Evolutionary conservation across 2,113 vertebrate genomes (phyloP), one percentile per base, ranked within the genome.

Genomic region (Hippolais icterina): DNA sequence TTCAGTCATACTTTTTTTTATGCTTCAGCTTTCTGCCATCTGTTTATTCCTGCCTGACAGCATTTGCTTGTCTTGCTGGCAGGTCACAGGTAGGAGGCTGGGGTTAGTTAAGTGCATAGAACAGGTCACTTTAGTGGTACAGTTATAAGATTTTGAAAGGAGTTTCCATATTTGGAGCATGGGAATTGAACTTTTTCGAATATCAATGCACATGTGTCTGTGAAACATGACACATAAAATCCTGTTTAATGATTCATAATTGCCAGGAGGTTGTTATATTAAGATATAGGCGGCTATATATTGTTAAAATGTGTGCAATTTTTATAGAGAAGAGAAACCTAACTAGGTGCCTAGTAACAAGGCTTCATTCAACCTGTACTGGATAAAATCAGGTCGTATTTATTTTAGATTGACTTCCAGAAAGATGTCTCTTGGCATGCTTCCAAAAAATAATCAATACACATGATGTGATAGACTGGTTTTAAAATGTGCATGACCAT

Each of bases 371-470:
- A 78, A 52, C 56, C 28, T 79, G 29, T 27, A 63, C 68, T 91
- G 37, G 44, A 59, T 81, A 83, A 87, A 89, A 42, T 91, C 52
- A 87, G 80, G 65, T 87, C 83, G n/a, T 75, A 60, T 60, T 89
- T 89, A 82, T 60, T 84, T 93, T 37, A 84, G 52, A 75, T 21
- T 76, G 87, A 61, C 56, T 94, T 75, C 37, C 23, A 87, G 68
- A 87, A 87, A 82, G 24, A 57, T 75, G 77, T 47, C 44, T 82
- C 42, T 91, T 78, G 81, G 84, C 79, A 20, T 14, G 9, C 64
- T 94, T 79, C 93, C 89, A 94, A 78, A 82, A 70, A 28, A 8
- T 68, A 91, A 92, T 96, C 96, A 57, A 97, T 97, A 91, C 46
- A 78, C 29, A 54, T 68, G 24, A n/a, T 84, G 86, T 89, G 83